A percentile compares a stretch with the other conserved stretches of the same genome.
These are phyloP conservation scores for Dinoponera quadriceps DNA, from an alignment of 1,140 invertebrate species.

Conservation along the genomic window DNA sequence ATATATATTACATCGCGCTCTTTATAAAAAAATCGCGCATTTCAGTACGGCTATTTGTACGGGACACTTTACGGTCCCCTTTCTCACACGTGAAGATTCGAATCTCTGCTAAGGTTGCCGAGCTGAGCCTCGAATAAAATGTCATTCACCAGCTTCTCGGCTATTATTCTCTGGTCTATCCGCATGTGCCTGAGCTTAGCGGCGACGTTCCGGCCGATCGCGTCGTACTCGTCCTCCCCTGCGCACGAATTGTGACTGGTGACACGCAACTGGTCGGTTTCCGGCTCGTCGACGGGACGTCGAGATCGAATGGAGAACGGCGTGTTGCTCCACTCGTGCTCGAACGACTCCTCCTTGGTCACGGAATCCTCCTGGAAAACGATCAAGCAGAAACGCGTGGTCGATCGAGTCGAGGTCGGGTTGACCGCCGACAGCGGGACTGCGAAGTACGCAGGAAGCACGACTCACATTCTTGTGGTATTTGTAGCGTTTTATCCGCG, in stretches of 20 bases:
- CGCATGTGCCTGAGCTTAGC: constrained; percentile 84
- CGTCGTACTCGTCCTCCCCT: constrained; percentile 83
- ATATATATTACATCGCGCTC: background rate
- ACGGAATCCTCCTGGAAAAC: constrained; percentile 79
- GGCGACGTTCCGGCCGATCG: constrained; percentile 83
- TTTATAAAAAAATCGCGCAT: constrained; percentile 6
- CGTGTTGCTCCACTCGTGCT: constrained; percentile 80
- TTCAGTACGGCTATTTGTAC: background rate
- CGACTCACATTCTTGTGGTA: constrained; percentile 79
- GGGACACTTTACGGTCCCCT: background rate
- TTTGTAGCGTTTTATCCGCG: constrained; percentile 80
- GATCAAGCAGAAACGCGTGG: background rate
- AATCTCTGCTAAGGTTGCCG: constrained; percentile 83
- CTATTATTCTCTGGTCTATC: constrained; percentile 84
- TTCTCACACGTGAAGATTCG: constrained; percentile 81
- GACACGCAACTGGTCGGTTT: constrained; percentile 77
- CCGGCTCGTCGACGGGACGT: constrained; percentile 73
- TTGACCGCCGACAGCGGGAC: too few species aligned
- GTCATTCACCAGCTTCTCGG: constrained; percentile 84
- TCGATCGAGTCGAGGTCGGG: background rate
- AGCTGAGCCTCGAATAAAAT: constrained; percentile 84
- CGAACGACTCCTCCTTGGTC: constrained; percentile 76
- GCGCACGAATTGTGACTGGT: constrained; percentile 77
- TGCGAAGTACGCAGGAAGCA: background rate
- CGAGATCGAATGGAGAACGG: constrained; percentile 74